Conservation (phyloP, 2,888 invertebrate genomes). For the Agrochola litura region DNA sequence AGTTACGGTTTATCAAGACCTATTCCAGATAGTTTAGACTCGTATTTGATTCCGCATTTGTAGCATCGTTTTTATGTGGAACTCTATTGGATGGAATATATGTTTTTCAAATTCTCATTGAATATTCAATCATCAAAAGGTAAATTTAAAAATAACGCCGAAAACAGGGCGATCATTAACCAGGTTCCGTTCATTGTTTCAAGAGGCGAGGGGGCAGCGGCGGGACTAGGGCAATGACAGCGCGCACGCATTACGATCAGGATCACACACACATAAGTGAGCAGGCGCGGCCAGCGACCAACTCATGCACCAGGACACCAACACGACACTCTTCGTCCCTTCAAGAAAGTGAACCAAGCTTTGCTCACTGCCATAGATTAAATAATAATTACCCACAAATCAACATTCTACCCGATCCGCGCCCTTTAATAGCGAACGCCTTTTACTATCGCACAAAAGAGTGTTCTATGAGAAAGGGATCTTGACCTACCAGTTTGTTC, state of each 20-base stretch:
- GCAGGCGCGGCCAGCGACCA: constrained; percentile 71
- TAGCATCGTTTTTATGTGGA: constrained; percentile 11
- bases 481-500: constrained; percentile 90
- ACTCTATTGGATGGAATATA: constrained; percentile 19
- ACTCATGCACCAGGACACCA: constrained; percentile 35
- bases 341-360: constrained; percentile 58
- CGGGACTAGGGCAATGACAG: constrained; percentile 83
- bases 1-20: constrained; percentile 4
- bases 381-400: constrained; percentile 79
- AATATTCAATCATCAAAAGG: constrained; percentile 62
- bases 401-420: constrained; percentile 82
- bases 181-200: constrained; percentile 84
- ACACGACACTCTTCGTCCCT: constrained; percentile 52
- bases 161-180: constrained; percentile 75
- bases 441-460: constrained; percentile 88
- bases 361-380: constrained; percentile 69
- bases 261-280: constrained; percentile 67
- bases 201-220: constrained; percentile 76
- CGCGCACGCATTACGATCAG: constrained; percentile 83
- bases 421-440: constrained; percentile 88
- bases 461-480: constrained; percentile 90
- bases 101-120: constrained; percentile 43
- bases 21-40: neutral
- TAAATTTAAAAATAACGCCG: constrained; percentile 58
- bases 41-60: neutral